These are phyloP conservation scores for Calephelis virginiensis DNA, from an alignment of 1,140 invertebrate genomes.

Conservation along the genomic window DNA sequence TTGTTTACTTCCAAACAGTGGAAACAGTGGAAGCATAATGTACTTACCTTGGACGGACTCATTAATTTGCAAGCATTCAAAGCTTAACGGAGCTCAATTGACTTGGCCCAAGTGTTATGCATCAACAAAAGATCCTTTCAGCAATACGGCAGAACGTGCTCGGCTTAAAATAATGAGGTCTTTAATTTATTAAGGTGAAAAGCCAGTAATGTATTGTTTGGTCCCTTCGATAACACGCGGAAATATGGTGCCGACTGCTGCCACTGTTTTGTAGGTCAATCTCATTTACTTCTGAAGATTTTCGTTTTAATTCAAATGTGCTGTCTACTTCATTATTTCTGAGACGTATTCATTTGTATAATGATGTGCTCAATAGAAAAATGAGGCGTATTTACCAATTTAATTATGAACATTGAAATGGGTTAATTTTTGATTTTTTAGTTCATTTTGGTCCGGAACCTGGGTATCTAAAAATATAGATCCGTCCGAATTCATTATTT, in stretches of 20 bases:
- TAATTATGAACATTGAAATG: too few relatives aligned
- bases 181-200: conserved; percentile 64
- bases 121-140: conserved; percentile 67
- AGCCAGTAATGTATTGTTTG: conserved; percentile 38
- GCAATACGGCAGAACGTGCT: conserved; percentile 54
- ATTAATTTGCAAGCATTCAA: conserved; percentile 70
- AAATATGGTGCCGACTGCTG: conserved; percentile 8
- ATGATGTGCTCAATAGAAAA: neutral
- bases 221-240: conserved; percentile 26
- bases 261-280: conserved; percentile 14
- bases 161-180: conserved; percentile 64
- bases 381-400: too few relatives aligned
- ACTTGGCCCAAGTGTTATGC: conserved; percentile 67
- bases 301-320: neutral
- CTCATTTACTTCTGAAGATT: conserved; percentile 18
- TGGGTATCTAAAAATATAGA: too few relatives aligned
- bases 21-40: conserved; percentile 47
- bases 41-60: conserved; percentile 37
- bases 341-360: neutral
- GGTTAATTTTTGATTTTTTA: too few relatives aligned
- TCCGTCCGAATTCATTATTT: too few relatives aligned
- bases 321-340: neutral
- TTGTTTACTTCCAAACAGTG: conserved; percentile 15
- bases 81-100: conserved; percentile 60
- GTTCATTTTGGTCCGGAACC: too few relatives aligned